Base-by-base conservation (phyloP, 2,888 invertebrate species). In the Pelosia muscerda region DNA sequence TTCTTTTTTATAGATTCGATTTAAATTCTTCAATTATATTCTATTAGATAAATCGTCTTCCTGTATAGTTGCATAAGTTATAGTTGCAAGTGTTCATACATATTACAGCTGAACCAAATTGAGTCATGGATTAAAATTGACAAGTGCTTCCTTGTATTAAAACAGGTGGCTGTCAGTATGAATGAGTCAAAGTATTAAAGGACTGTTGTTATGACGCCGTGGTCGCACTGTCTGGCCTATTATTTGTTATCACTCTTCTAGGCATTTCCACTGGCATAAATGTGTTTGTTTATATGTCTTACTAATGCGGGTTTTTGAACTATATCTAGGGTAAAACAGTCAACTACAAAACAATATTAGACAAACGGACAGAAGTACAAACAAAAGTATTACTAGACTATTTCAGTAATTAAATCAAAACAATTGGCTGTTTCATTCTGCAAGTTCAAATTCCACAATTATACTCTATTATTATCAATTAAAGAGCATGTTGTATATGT, bases 401-500 rank as follows among this genome's bases (percentile, higher is more conserved):
- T 72, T 70, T 67, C 26, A 63, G 19, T 31, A 57, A 26, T 53
- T 61, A n/a, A 31, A 62, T 31, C 0, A 61, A 53, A 54, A 25
- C 23, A 15, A 23, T 72, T 71, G 70, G 26, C 67, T 75, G 77
- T 73, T 79, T 76, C 54, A 76, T 73, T 74, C 63, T 72, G 65
- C 60, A 63, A 65, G 66, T 71, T 76, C 73, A 76, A 76, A 74
- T 66, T 76, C 72, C 63, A 66, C 34, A 59, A 67, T 77, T 76
- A 64, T 68, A 72, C 60, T 74, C 69, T 78, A 69, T 81, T 77
- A 71, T 63, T 71, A 69, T 73, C 73, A 75, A 78, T 80, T 88
- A 86, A 85, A 82, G 86, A 87, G 94, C 93, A 93, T 94, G 94
- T 87, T 90, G 90, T 93, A 88, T 90, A 89, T 91, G 90, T 92